Conservation (phyloP, 2,113 vertebrate genomes). For the Gymnogyps californianus region DNA sequence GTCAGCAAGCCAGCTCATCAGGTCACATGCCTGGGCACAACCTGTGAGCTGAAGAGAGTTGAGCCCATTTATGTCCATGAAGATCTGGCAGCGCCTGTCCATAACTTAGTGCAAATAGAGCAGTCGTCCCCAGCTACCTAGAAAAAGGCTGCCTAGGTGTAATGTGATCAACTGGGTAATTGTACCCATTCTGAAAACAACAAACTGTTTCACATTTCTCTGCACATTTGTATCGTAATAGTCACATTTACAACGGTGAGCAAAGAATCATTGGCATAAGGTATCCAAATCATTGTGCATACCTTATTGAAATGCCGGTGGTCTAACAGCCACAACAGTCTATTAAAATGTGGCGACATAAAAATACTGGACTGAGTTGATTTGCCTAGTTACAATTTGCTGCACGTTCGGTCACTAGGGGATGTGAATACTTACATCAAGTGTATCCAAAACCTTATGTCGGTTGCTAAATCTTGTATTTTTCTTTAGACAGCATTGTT, state of each 20-base stretch:
- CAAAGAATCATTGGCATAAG: neutral
- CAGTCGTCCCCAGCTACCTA: fast-evolving
- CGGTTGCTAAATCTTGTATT: neutral
- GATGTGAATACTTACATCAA: neutral
- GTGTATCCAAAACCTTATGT: neutral
- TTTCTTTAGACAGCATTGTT: neutral
- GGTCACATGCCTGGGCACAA: neutral
- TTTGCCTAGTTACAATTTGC: neutral
- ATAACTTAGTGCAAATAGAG: neutral
- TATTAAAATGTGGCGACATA: neutral
- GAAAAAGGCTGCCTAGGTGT: neutral
- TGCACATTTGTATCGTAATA: neutral
- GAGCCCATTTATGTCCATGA: neutral
- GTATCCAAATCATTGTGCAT: neutral
- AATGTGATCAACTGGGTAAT: fast-evolving
- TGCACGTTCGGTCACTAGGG: neutral
- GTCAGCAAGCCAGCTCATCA: neutral
- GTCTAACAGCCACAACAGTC: neutral
- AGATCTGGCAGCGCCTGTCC: neutral
- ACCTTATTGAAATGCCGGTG: fast-evolving
- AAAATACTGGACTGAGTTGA: neutral
- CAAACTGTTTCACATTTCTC: neutral
- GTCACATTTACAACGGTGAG: neutral
- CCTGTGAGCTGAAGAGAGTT: neutral
- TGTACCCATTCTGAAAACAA: neutral